Conservation (phyloP, 2,113 vertebrate genomes). For the Cacatua alba region DNA sequence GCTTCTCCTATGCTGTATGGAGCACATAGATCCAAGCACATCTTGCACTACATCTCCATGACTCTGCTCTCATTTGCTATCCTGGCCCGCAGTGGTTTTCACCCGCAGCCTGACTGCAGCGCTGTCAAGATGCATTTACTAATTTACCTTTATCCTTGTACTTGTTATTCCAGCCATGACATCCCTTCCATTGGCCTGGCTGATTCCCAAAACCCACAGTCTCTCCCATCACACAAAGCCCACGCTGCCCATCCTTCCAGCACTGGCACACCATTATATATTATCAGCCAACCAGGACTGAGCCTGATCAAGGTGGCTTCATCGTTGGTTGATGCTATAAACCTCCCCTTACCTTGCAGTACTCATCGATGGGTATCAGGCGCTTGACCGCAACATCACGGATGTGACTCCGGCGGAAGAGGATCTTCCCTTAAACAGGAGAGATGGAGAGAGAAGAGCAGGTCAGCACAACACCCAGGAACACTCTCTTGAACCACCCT, state of each 20-base stretch:
- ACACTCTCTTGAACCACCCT: neutral
- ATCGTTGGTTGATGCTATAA: neutral
- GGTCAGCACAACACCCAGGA: neutral
- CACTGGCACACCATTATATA: neutral
- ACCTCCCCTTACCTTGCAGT: conserved; percentile 89
- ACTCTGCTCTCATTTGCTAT: neutral
- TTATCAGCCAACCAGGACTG: accelerated
- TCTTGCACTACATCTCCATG: neutral
- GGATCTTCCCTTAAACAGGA: conserved; percentile 90
- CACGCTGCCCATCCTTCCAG: accelerated
- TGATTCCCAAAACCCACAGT: neutral
- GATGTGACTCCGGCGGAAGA: conserved; percentile 96
- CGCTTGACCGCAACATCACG: conserved; percentile 96
- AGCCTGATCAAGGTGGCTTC: neutral
- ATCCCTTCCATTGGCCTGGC: neutral
- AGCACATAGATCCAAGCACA: neutral
- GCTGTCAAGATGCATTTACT: neutral
- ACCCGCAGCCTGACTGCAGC: neutral
- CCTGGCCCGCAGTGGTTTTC: neutral
- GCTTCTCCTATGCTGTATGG: neutral
- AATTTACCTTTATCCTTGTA: neutral
- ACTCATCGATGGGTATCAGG: conserved; percentile 94
- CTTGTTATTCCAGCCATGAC: neutral
- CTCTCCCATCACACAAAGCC: neutral
- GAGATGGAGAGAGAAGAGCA: neutral